Conservation (phyloP, 2,797 vertebrate genomes). For the Aratinga solstitialis region DNA sequence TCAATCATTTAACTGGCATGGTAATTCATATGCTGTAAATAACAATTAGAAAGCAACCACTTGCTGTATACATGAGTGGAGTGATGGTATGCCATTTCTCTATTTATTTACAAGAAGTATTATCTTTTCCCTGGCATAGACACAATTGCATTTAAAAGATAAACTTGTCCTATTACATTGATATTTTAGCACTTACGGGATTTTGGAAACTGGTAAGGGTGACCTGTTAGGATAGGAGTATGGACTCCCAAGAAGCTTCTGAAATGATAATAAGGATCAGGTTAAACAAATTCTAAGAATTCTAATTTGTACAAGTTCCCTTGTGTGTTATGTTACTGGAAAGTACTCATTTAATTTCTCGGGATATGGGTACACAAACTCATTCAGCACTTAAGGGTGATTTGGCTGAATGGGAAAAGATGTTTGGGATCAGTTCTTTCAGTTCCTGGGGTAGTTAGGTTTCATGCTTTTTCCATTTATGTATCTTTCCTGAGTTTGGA, state of each 20-base stretch:
- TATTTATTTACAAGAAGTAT: neutral
- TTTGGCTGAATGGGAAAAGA: neutral
- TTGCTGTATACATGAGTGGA: neutral
- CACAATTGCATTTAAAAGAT: neutral
- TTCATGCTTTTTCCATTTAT: neutral
- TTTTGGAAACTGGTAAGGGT: neutral
- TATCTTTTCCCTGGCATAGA: neutral
- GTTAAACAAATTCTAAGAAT: neutral
- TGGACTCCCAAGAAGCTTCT: neutral
- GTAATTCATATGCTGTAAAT: neutral
- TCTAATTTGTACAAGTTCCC: neutral
- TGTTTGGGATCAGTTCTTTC: neutral
- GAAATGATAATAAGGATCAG: neutral
- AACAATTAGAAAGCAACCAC: neutral
- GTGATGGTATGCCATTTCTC: neutral
- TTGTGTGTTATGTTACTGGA: neutral
- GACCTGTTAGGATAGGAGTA: neutral
- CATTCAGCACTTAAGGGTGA: neutral
- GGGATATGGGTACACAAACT: neutral
- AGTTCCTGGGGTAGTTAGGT: neutral
- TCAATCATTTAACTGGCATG: neutral
- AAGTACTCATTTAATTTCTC: neutral
- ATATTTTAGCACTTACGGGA: neutral
- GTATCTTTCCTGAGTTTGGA: neutral
- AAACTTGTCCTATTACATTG: neutral